Percentiles rank a stretch among this genome's conserved stretches.
Conservation (phyloP, 2,113 vertebrate genomes). For the Triplophysa rosa region DNA sequence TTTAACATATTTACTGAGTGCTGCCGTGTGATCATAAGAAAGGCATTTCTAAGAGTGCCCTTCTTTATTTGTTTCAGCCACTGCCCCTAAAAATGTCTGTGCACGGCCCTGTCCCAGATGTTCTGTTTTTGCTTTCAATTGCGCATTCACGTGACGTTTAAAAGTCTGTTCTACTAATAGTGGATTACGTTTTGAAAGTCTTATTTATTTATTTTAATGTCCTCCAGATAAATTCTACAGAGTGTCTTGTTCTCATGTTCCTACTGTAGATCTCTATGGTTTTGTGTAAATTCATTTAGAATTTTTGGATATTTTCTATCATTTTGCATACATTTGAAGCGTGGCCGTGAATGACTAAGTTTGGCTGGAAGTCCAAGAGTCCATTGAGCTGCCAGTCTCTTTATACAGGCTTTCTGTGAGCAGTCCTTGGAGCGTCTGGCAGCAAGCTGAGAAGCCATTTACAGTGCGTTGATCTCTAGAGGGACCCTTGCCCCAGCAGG, state of each 20-base stretch:
- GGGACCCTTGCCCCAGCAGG: constrained; percentile 47
- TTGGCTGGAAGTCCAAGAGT: background rate
- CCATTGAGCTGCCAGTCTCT: constrained; percentile 58
- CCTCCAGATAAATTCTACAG: too few relatives aligned
- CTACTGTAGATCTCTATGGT: background rate
- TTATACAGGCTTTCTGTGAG: constrained; percentile 56
- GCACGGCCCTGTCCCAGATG: too few relatives aligned
- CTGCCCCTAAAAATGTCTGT: too few relatives aligned
- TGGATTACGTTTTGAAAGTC: too few relatives aligned
- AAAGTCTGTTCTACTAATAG: too few relatives aligned
- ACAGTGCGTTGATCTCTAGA: constrained; percentile 53
- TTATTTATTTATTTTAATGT: too few relatives aligned
- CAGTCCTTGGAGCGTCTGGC: constrained; percentile 49
- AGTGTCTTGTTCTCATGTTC: background rate
- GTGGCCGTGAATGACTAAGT: background rate
- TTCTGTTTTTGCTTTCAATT: background rate
- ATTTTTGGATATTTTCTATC: background rate
- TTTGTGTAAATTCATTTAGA: background rate
- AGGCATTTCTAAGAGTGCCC: too few relatives aligned
- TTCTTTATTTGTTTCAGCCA: too few relatives aligned
- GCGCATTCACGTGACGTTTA: background rate
- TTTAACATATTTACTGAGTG: too few relatives aligned
- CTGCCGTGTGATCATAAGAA: too few relatives aligned
- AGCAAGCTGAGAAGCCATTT: constrained; percentile 57
- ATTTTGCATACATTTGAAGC: background rate